Base-by-base conservation (phyloP, 2,888 invertebrate genomes). In the Meghimatium bilineatum region DNA sequence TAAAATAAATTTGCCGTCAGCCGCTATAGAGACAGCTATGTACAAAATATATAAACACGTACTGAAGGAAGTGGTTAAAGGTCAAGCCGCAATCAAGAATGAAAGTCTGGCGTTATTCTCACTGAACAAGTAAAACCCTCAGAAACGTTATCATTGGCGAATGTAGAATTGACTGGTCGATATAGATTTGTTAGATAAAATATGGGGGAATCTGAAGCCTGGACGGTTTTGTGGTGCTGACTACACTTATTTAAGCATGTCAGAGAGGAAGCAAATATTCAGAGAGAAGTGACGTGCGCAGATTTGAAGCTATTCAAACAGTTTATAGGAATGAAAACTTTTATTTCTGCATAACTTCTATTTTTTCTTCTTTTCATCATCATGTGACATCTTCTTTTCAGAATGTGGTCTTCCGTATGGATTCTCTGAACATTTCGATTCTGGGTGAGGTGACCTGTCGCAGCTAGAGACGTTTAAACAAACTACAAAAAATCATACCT, bases 61-160 rank as follows among this genome's bases (percentile, higher is more conserved):
- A 17, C 23, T n/a, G n/a, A n/a, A 8, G 49, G 5, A 10, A 72
- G 26, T 6, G 44, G 72, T n/a, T n/a, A 49, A 26, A 44, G 44
- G 72, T 72, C 72, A 8, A 26, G 38, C n/a, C 12, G 72, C 44
- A 72, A 72, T 72, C 72, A 72, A 72, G 72, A 72, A 71, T 71
- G 71, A 29, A 26, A 44, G 29, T 66, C 20, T 32, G 32, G 66
- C 12, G 66, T 3, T 10, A 32, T 66, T 66, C 66, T 32, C 32
- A 29, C 32, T 32, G n/a, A 32, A 32, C 32, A 66, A 66, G 5
- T 66, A 3, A 66, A 44, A 32, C 32, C 32, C 29, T 1, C 1
- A 66, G 72, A 34, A n/a, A 44, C 44, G 44, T 44, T 72, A 72
- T 44, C 44, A n/a, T 14, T 49, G 72, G 44, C 44, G 44, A 72